Percentiles rank a stretch among this genome's conserved stretches.
phyloP scores from a whole-genome alignment of 1,140 invertebrate genomes.

The Drosophila sp. region DNA sequence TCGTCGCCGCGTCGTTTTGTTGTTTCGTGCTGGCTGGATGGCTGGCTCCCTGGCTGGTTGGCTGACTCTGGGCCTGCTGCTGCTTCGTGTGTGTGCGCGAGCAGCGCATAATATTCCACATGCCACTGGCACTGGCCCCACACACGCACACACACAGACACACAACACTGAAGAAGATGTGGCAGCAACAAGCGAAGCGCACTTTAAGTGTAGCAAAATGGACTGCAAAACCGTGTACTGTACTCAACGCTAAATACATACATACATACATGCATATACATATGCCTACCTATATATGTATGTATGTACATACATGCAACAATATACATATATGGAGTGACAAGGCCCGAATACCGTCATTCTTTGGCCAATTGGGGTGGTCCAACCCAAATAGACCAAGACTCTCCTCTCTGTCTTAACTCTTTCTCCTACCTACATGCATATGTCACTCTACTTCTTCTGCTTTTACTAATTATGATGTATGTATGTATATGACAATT shows the following conservation, averaged over 20 bases:
- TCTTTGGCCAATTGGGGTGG: conserved; percentile 7
- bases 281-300: neutral
- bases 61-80: neutral
- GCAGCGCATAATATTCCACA: conserved; percentile 57
- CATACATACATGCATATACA: conserved; percentile 21
- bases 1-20: conserved; percentile 35
- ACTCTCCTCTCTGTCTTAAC: neutral
- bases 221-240: conserved; percentile 75
- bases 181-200: conserved; percentile 45
- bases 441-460: too few species aligned
- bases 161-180: conserved; percentile 30
- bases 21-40: conserved; percentile 16
- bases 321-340: conserved; percentile 1
- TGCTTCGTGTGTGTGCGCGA: conserved; percentile 36
- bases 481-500: conserved; percentile 19
- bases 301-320: conserved; percentile 4
- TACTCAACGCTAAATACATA: conserved; percentile 44
- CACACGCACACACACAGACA: conserved; percentile 48
- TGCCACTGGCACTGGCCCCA: conserved; percentile 11
- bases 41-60: neutral
- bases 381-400: conserved; percentile 8
- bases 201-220: conserved; percentile 77
- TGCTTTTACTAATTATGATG: conserved; percentile 8
- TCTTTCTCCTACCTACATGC: neutral
- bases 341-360: conserved; percentile 4